phyloP scores from a whole-genome alignment of 1,140 invertebrate species.

The Magallana angulata region DNA sequence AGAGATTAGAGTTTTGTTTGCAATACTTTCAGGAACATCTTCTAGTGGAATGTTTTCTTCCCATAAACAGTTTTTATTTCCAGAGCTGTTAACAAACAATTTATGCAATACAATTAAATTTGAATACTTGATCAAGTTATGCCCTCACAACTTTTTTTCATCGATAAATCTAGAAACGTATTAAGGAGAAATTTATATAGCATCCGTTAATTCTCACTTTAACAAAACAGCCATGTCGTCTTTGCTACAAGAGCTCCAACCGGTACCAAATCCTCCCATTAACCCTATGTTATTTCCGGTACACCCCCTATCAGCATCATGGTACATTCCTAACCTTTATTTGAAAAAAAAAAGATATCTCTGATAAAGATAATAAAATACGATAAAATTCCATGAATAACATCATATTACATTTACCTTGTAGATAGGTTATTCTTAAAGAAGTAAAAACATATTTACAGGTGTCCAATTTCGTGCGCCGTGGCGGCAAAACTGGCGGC shows the following conservation, averaged over 20 bases:
- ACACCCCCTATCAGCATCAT: constrained; percentile 37
- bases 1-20: background rate
- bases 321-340: constrained; percentile 43
- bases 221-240: constrained; percentile 9
- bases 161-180: background rate
- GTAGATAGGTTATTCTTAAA: too few relatives aligned
- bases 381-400: too few relatives aligned
- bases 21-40: background rate
- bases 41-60: constrained; percentile 10
- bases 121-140: too few relatives aligned
- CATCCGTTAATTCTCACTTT: background rate
- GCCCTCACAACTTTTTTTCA: too few relatives aligned
- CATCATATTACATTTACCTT: too few relatives aligned
- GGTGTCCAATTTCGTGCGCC: constrained; percentile 46
- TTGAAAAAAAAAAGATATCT: background rate
- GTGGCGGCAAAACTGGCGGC: constrained; percentile 30
- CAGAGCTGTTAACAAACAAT: background rate
- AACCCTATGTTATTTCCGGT: constrained; percentile 11
- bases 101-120: too few relatives aligned
- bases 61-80: constrained; percentile 10
- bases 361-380: too few relatives aligned
- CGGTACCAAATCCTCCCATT: constrained; percentile 43
- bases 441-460: background rate
- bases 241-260: constrained; percentile 45
- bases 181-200: background rate